phyloP scores from a whole-genome alignment of 2,888 invertebrate genomes.

The Lochmaea capreae region DNA sequence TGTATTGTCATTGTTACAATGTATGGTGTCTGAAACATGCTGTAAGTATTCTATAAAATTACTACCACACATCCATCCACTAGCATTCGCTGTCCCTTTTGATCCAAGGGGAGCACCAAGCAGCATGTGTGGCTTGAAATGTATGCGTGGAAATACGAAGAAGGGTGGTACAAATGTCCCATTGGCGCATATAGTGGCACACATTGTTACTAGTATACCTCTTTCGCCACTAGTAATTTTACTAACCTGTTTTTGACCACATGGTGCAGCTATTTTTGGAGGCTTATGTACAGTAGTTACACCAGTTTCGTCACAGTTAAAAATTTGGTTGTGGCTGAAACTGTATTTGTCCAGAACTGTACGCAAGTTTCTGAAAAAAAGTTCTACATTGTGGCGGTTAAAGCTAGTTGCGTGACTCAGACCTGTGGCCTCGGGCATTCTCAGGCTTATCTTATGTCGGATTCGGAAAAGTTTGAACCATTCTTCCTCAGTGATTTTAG shows the following conservation, averaged over 20 bases:
- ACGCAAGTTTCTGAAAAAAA: slow-evolving; percentile 23
- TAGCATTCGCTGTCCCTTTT: slow-evolving; percentile 5
- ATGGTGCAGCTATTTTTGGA: slow-evolving; percentile 28
- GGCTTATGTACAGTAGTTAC: slow-evolving; percentile 36
- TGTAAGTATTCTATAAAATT: slow-evolving; percentile 46
- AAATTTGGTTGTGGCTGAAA: slow-evolving; percentile 13
- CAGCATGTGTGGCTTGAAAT: slow-evolving; percentile 18
- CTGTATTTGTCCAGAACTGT: too few species aligned
- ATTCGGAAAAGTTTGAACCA: slow-evolving; percentile 26
- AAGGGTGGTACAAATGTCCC: slow-evolving; percentile 24
- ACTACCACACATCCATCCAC: slow-evolving; percentile 23
- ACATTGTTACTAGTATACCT: slow-evolving; percentile 34
- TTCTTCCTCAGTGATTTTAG: slow-evolving; percentile 36
- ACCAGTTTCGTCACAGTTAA: slow-evolving; percentile 36
- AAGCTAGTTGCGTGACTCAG: slow-evolving; percentile 33
- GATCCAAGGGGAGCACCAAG: slow-evolving; percentile 11
- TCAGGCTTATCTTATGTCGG: slow-evolving; percentile 26
- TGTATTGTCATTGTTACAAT: slow-evolving; percentile 8
- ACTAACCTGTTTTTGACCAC: slow-evolving; percentile 18
- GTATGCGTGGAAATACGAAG: slow-evolving; percentile 29
- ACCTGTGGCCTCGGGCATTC: slow-evolving; percentile 37
- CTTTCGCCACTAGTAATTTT: slow-evolving; percentile 29
- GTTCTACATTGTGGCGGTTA: slow-evolving; percentile 23
- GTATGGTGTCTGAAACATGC: slow-evolving; percentile 54
- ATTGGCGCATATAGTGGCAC: slow-evolving; percentile 21